Evolutionary conservation across 2,113 vertebrate genomes (phyloP), one percentile per base, ranked within the genome.

Genomic region (Paracanthobrama guichenoti): DNA sequence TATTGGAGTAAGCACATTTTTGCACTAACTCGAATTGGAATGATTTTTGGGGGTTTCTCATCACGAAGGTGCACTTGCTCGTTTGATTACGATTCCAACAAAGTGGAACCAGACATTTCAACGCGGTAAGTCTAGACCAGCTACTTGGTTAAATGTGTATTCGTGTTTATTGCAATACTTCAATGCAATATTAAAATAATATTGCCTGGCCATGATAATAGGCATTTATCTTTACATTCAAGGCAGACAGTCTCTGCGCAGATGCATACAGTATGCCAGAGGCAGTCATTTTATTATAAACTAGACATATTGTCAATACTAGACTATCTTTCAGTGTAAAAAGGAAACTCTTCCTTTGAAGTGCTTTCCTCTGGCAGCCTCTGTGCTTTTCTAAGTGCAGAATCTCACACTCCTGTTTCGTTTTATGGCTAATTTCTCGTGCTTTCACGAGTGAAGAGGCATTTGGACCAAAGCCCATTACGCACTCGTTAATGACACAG

Each of bases 111-210:
- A 82, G 89, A 87, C 86, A 64, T 71, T 91, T 92, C 78, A 84
- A 79, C 89, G 87, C 89, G 94, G 93, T 94, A 92, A 94, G 94
- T 94, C 88, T 11, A 75, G 28, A 71, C 48, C 26, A 53, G 79
- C 26, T 48, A 39, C 66, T 82, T 48, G 46, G 6, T 24, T 26
- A 80, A 80, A 13, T 10, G 18, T 20, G 11, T 2, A 67, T 67
- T 42, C 22, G 4, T 60, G 53, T 42, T 60, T 48, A 13, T 55
- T 81, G 79, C 44, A 24, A 81, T 53, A 35, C 79, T 77, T 77
- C 26, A 62, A 12, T 44, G 75, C 20, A 78, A 78, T 42, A 78
- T 22, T 55, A 8, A 22, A 55, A 9, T 16, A 6, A 11, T 4
- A 42, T n/a, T 16, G 3, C 6, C 31, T 48, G 22, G n/a, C 55